Percentiles rank a stretch among this genome's conserved stretches.
phyloP scores from a whole-genome alignment of 2,113 vertebrate genomes.

The Illadopsis cleaveri region DNA sequence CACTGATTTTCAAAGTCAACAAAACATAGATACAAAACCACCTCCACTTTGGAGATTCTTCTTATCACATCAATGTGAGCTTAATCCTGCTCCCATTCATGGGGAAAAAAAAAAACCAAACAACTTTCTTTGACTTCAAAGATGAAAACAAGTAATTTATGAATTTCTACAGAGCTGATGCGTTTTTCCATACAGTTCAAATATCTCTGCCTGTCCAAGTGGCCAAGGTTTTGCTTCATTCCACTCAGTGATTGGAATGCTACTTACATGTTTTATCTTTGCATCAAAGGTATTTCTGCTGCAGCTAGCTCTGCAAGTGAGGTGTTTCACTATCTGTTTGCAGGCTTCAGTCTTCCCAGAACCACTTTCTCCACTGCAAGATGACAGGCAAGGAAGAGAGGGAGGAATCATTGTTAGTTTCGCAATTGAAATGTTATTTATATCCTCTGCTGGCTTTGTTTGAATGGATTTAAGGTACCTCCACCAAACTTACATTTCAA shows the following conservation, averaged over 20 bases:
- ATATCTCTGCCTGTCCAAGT: neutral
- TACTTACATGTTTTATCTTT: conserved; percentile 89
- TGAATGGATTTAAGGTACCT: neutral
- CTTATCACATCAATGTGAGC: neutral
- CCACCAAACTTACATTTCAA: neutral
- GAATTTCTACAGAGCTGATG: neutral
- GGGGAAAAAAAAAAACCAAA: neutral
- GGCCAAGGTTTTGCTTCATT: neutral
- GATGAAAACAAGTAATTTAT: neutral
- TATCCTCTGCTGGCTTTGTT: neutral
- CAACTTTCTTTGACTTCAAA: neutral
- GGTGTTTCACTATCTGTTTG: conserved; percentile 89
- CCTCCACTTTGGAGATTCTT: neutral
- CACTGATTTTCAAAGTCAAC: neutral
- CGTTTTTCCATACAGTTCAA: neutral
- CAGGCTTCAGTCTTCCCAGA: conserved; percentile 92
- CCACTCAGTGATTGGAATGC: neutral
- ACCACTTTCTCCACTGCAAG: conserved; percentile 89
- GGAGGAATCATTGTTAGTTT: neutral
- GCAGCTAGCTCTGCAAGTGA: conserved; percentile 78
- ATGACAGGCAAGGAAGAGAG: neutral
- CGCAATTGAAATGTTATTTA: neutral
- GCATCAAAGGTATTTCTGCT: conserved; percentile 79
- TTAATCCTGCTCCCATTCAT: neutral
- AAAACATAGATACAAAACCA: neutral